Percentiles rank a stretch among this genome's conserved stretches.
These are phyloP conservation scores for Luperina testacea DNA, from an alignment of 2,888 invertebrate genomes.

Conservation along the genomic window DNA sequence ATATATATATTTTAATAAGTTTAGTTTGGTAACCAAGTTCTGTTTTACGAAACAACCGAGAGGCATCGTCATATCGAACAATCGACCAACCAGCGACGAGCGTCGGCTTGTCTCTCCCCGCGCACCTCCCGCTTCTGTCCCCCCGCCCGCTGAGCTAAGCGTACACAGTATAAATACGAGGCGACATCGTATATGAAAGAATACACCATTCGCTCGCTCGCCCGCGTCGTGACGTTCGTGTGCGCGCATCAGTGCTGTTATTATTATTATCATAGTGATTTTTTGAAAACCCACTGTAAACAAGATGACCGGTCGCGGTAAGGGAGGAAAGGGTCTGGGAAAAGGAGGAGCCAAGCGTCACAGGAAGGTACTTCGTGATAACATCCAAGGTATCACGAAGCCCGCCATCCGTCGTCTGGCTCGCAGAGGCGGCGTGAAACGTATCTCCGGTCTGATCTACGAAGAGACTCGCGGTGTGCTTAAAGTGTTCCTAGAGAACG, in stretches of 20 bases:
- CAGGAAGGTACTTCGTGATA: constrained; percentile 86
- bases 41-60: no score
- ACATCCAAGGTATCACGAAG: constrained; percentile 92
- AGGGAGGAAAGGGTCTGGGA: constrained; percentile 92
- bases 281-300: neutral
- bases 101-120: no score
- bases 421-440: constrained; percentile 83
- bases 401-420: constrained; percentile 91
- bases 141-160: no score
- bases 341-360: constrained; percentile 95
- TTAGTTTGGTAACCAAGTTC: no score
- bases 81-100: no score
- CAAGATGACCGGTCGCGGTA: constrained; percentile 93
- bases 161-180: no score
- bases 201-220: constrained; percentile 3
- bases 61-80: no score
- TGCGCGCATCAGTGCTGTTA: neutral
- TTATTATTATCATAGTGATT: neutral
- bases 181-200: neutral
- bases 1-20: no score
- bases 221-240: neutral
- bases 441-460: no score
- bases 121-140: no score
- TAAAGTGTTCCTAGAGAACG: no score
- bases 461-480: no score